Evolutionary conservation across 1,140 invertebrate genomes (phyloP).

Genomic region (Helicorthomorpha holstii): DNA sequence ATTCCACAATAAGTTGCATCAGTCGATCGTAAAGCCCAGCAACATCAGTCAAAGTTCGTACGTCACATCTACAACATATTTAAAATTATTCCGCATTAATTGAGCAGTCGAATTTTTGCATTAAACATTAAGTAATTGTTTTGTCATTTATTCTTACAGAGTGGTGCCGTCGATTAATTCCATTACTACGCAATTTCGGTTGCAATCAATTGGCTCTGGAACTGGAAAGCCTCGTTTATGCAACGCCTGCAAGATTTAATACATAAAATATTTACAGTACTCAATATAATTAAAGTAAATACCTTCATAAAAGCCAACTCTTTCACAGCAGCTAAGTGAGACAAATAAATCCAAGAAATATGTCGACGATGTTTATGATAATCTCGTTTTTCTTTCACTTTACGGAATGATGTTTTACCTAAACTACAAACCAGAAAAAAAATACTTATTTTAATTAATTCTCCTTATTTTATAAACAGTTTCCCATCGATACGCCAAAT

Average conservation of each 20-base stretch:
- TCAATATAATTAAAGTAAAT: neutral
- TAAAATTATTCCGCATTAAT: neutral
- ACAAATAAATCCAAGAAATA: constrained; percentile 94
- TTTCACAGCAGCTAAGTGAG: constrained; percentile 85
- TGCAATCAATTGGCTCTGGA: constrained; percentile 85
- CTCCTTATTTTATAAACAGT: too few species aligned
- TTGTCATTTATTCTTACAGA: constrained; percentile 23
- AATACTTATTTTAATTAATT: too few species aligned
- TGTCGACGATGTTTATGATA: constrained; percentile 82
- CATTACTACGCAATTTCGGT: constrained; percentile 95
- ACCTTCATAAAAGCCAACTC: constrained; percentile 96
- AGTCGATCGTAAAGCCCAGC: constrained; percentile 77
- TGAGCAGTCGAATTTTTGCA: neutral
- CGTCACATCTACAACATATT: constrained; percentile 46
- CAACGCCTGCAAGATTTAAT: constrained; percentile 37
- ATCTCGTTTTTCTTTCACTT: constrained; percentile 89
- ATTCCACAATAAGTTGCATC: constrained; percentile 80
- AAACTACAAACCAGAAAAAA: constrained; percentile 54
- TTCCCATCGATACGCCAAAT: too few species aligned
- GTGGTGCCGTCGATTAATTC: constrained; percentile 53
- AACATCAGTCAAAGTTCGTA: constrained; percentile 57
- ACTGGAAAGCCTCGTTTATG: constrained; percentile 82
- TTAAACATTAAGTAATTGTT: too few species aligned
- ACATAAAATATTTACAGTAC: neutral
- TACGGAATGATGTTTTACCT: constrained; percentile 90